These are phyloP conservation scores for Ceratoteleas bidentatus DNA, from an alignment of 1,140 invertebrate genomes.

Conservation along the genomic window DNA sequence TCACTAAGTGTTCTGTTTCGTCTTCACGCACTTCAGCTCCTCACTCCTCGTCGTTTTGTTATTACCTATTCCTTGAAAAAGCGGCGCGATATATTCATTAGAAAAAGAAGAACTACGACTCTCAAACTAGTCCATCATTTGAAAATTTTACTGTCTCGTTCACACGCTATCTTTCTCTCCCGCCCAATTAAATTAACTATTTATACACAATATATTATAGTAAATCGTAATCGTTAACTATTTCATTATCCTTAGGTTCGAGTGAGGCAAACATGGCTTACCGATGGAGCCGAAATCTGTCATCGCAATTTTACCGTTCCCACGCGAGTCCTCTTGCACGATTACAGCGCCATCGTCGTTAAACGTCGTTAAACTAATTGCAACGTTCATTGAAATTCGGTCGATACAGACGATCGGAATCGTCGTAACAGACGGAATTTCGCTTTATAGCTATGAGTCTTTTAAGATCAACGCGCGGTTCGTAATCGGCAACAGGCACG, in stretches of 20 bases:
- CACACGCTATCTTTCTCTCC: slow-evolving; percentile 60
- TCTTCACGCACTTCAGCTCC: slow-evolving; percentile 43
- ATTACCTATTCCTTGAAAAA: slow-evolving; percentile 49
- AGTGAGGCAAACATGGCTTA: slow-evolving; percentile 51
- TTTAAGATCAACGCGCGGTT: background rate
- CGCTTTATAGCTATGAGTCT: slow-evolving; percentile 12
- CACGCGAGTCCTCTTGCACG: background rate
- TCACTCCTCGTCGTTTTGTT: slow-evolving; percentile 22
- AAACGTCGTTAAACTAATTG: background rate
- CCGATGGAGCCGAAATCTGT: slow-evolving; percentile 51
- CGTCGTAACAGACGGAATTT: slow-evolving; percentile 13
- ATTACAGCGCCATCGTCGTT: background rate
- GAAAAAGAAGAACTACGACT: slow-evolving; percentile 67
- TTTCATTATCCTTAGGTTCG: slow-evolving; percentile 75
- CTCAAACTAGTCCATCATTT: slow-evolving; percentile 57
- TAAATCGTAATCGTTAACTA: slow-evolving; percentile 79
- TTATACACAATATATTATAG: slow-evolving; percentile 82
- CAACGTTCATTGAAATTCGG: slow-evolving; percentile 11
- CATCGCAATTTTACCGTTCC: background rate
- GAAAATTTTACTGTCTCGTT: slow-evolving; percentile 62
- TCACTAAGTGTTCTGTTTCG: slow-evolving; percentile 44
- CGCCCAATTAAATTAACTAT: slow-evolving; percentile 80
- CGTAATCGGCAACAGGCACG: background rate
- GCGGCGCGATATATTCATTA: slow-evolving; percentile 58
- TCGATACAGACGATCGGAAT: slow-evolving; percentile 4